These are phyloP conservation scores for Ammodytes marinus DNA, from an alignment of 2,113 vertebrate species.

Conservation along the genomic window DNA sequence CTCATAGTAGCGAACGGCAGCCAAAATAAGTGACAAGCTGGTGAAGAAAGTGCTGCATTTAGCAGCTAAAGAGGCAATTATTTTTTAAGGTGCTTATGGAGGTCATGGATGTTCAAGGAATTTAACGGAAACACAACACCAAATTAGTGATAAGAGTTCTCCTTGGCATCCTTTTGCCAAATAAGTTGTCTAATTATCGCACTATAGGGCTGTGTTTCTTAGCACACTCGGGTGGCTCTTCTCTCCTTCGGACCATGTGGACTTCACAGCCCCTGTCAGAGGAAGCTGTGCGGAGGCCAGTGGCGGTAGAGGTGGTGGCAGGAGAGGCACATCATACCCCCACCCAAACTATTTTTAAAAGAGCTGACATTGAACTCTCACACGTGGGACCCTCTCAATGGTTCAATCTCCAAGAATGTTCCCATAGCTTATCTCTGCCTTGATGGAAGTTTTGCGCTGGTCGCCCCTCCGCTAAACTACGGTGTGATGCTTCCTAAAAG, in stretches of 20 bases:
- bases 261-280: neutral
- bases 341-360: conserved; percentile 26
- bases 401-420: conserved; percentile 14
- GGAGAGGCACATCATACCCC: neutral
- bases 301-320: conserved; percentile 21
- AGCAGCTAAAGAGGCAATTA: neutral
- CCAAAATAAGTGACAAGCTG: neutral
- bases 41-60: neutral
- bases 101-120: neutral
- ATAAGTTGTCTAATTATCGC: no score
- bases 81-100: neutral
- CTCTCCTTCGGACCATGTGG: neutral
- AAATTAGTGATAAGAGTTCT: neutral
- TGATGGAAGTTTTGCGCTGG: conserved; percentile 5
- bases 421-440: neutral
- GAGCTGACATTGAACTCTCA: conserved; percentile 24
- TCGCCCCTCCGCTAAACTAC: conserved; percentile 11
- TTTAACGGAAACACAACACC: neutral
- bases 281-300: neutral
- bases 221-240: neutral
- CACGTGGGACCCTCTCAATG: neutral
- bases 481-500: conserved; percentile 79
- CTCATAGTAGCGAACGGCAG: neutral
- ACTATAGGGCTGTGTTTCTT: no score
- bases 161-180: neutral